Evolutionary conservation across 2,113 vertebrate species (phyloP).

Genomic region (Porphyrio hochstetteri): DNA sequence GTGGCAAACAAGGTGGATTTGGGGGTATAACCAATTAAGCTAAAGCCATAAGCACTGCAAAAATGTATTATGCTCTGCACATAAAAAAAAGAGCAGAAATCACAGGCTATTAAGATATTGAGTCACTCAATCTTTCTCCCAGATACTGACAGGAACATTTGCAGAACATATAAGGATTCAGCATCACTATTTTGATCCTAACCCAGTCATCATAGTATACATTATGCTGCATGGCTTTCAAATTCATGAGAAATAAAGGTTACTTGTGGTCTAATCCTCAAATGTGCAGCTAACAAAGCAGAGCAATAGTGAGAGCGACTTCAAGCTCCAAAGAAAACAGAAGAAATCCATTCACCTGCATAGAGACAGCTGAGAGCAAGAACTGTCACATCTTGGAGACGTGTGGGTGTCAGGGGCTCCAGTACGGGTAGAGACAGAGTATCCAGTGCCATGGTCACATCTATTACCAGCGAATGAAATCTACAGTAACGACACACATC

Average conservation of each 20-base stretch:
- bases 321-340: neutral
- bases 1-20: neutral
- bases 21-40: neutral
- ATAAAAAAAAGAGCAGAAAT: neutral
- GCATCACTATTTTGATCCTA: neutral
- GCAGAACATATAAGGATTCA: neutral
- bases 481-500: constrained; percentile 44
- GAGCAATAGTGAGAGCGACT: neutral
- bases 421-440: constrained; percentile 94
- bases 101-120: neutral
- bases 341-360: constrained; percentile 80
- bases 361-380: constrained; percentile 97
- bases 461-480: constrained; percentile 97
- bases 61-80: neutral
- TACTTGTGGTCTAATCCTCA: neutral
- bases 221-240: neutral
- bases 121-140: neutral
- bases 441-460: constrained; percentile 98
- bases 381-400: constrained; percentile 94
- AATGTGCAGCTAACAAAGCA: neutral
- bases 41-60: neutral
- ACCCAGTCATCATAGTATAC: neutral
- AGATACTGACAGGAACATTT: neutral
- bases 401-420: constrained; percentile 92
- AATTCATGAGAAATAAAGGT: neutral